These are phyloP conservation scores for Plumapathes pennacea DNA, from an alignment of 92 coral and sea anemone species.

Conservation along the genomic window DNA sequence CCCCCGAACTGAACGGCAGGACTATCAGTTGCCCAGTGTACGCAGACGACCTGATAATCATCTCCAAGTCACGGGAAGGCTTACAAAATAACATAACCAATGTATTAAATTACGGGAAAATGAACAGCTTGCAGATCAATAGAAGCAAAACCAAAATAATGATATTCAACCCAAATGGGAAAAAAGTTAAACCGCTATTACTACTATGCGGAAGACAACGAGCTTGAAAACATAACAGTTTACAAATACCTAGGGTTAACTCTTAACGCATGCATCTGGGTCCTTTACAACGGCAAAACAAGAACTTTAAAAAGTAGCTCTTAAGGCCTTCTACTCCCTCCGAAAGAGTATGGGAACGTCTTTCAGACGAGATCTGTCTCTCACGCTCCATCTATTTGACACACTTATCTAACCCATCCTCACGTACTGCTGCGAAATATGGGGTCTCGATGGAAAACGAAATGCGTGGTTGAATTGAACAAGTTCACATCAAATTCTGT, in stretches of 20 bases:
- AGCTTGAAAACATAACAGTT: too few relatives aligned
- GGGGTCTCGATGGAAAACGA: background rate
- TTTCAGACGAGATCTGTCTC: background rate
- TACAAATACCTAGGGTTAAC: too few relatives aligned
- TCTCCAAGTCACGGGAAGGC: constrained; percentile 4
- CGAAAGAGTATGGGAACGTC: background rate
- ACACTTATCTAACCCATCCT: background rate
- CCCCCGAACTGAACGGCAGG: background rate
- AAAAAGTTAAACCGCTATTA: too few relatives aligned
- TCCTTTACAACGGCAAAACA: too few relatives aligned
- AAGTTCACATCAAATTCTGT: background rate
- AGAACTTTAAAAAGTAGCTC: too few relatives aligned
- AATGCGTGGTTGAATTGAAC: background rate
- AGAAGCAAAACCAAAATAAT: constrained; percentile 10
- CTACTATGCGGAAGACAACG: too few relatives aligned
- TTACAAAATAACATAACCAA: constrained; percentile 2
- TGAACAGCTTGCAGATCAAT: background rate
- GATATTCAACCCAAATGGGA: too few relatives aligned
- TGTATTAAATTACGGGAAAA: background rate
- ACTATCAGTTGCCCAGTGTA: background rate
- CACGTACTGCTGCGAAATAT: background rate
- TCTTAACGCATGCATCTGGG: too few relatives aligned
- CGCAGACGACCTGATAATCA: constrained; percentile 11
- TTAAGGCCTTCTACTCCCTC: too few relatives aligned
- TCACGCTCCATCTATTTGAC: background rate